Evolutionary conservation across 2,797 vertebrate genomes (phyloP).

Genomic region (Chaetophractus vellerosus): DNA sequence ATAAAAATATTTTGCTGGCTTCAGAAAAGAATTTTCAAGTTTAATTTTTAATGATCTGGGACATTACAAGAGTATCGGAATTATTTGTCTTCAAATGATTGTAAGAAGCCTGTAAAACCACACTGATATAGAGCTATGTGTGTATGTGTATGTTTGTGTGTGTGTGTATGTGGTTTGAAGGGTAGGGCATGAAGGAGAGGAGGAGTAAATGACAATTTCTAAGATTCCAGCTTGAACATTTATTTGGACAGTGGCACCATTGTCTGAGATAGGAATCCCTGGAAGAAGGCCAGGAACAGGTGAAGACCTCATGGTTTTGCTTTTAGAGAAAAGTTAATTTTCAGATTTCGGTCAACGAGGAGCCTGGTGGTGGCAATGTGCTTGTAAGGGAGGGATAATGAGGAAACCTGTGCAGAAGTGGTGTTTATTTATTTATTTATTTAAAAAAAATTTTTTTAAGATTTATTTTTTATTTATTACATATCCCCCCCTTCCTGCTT

Average conservation of each 20-base stretch:
- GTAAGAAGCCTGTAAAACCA: background rate
- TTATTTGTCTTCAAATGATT: background rate
- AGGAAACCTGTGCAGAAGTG: background rate
- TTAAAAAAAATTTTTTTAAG: too few species aligned
- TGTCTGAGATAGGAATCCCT: background rate
- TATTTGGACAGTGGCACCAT: background rate
- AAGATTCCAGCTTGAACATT: background rate
- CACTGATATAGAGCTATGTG: background rate
- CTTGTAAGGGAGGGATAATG: background rate
- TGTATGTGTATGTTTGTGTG: background rate
- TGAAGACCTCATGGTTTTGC: background rate
- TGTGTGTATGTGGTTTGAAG: background rate
- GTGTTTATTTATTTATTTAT: too few species aligned
- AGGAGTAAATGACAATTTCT: background rate
- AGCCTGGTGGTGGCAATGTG: background rate
- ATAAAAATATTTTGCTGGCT: slow-evolving; percentile 46
- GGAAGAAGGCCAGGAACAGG: background rate
- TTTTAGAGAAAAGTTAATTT: background rate
- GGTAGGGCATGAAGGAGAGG: background rate
- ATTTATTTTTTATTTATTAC: too few species aligned
- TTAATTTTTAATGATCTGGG: slow-evolving; percentile 47
- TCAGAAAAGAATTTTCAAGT: background rate
- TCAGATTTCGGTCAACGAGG: background rate
- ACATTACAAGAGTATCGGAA: background rate
- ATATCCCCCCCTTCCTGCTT: too few species aligned